phyloP scores from a whole-genome alignment of 2,888 invertebrate genomes.

The Cremastinae sp. region DNA sequence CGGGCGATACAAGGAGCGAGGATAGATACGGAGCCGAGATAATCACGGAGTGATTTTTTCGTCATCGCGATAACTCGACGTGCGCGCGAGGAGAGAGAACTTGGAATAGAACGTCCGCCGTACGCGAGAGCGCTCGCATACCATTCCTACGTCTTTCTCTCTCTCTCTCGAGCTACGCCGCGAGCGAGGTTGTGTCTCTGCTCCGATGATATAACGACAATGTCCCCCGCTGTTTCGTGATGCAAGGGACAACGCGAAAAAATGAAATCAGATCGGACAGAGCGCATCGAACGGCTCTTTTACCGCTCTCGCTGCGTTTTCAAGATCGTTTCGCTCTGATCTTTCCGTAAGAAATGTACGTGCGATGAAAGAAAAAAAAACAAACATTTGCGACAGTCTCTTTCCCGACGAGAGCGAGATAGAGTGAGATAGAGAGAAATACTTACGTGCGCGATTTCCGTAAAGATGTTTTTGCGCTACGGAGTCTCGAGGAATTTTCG shows the following conservation, averaged over 20 bases:
- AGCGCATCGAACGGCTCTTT: too few relatives aligned
- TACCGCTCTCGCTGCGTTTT: too few relatives aligned
- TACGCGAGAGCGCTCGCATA: slow-evolving; percentile 35
- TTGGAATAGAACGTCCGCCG: slow-evolving; percentile 48
- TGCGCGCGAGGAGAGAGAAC: slow-evolving; percentile 2
- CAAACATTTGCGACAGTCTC: neutral
- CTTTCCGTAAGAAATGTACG: too few relatives aligned
- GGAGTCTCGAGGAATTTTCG: neutral
- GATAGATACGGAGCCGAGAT: too few relatives aligned
- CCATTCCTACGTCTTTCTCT: slow-evolving; percentile 29
- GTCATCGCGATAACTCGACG: slow-evolving; percentile 12
- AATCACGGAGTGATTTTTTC: neutral
- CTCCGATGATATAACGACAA: slow-evolving; percentile 43
- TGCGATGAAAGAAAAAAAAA: too few relatives aligned
- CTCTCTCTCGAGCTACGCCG: slow-evolving; percentile 2
- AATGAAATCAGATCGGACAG: slow-evolving; percentile 26
- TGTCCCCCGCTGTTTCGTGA: slow-evolving; percentile 3
- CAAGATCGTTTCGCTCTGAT: too few relatives aligned
- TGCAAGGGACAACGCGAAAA: slow-evolving; percentile 18
- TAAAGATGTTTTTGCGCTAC: neutral
- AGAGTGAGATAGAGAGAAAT: slow-evolving; percentile 26
- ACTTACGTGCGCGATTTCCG: slow-evolving; percentile 4
- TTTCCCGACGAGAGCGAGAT: slow-evolving; percentile 12
- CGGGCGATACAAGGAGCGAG: too few relatives aligned
- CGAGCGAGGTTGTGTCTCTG: slow-evolving; percentile 19